These are phyloP conservation scores for Leptinotarsa haldemani DNA, from an alignment of 2,888 invertebrate species.

Conservation along the genomic window DNA sequence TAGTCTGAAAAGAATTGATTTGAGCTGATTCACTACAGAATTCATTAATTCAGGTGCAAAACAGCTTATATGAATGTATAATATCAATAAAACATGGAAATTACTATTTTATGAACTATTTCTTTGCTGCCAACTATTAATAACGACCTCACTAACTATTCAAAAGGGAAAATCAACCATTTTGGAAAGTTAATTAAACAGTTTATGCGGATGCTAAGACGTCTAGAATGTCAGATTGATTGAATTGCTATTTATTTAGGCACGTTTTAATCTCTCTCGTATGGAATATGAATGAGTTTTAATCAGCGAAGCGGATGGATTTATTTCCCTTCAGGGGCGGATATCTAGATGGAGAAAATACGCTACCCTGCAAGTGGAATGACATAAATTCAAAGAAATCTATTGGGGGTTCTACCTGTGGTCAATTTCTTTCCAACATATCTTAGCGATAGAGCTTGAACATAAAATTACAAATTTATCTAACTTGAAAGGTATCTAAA, in stretches of 20 bases:
- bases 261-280: background rate
- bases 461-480: no score
- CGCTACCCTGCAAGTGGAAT: background rate
- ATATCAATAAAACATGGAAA: no score
- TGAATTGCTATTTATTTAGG: slow-evolving; percentile 1
- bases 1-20: no score
- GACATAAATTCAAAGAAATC: background rate
- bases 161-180: background rate
- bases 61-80: no score
- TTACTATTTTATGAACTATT: background rate
- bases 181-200: background rate
- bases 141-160: slow-evolving; percentile 1
- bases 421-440: no score
- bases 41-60: no score
- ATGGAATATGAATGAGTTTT: slow-evolving; percentile 2
- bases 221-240: slow-evolving; percentile 5
- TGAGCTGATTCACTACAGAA: no score
- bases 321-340: background rate
- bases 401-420: background rate
- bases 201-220: background rate
- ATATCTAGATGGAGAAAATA: background rate
- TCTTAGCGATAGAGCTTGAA: no score
- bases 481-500: no score
- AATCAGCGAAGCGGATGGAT: slow-evolving; percentile 2
- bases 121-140: background rate